Evolutionary conservation across 2,888 invertebrate species (phyloP).

Genomic region (Seira musarum): DNA sequence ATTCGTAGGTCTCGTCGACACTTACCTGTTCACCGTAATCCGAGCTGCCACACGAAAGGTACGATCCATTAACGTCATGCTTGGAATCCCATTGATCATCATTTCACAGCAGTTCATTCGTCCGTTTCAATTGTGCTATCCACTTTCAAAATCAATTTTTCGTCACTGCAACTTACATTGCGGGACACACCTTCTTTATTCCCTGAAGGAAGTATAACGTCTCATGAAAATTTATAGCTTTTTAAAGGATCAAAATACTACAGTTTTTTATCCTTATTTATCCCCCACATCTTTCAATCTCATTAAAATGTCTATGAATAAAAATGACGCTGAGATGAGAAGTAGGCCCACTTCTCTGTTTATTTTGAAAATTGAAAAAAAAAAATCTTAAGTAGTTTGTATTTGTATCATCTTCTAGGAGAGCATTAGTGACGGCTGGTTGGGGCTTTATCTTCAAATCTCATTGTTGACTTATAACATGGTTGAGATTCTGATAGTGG

Average conservation of each 20-base stretch:
- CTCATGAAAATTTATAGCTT: too few relatives aligned
- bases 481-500: constrained; percentile 44
- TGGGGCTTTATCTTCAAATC: constrained; percentile 43
- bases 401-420: constrained; percentile 36
- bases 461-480: constrained; percentile 43
- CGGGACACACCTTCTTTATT: too few relatives aligned
- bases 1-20: constrained; percentile 29
- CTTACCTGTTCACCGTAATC: constrained; percentile 33
- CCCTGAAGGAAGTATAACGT: too few relatives aligned
- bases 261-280: too few relatives aligned
- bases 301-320: constrained; percentile 43
- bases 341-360: constrained; percentile 39
- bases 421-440: constrained; percentile 31
- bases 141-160: too few relatives aligned
- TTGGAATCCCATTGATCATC: too few relatives aligned
- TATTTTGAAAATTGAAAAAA: too few relatives aligned
- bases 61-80: too few relatives aligned
- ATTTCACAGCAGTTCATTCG: too few relatives aligned
- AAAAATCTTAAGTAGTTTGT: constrained; percentile 26
- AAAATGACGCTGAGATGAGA: constrained; percentile 24
- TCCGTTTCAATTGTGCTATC: too few relatives aligned
- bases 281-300: constrained; percentile 33
- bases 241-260: too few relatives aligned
- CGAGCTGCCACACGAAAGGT: constrained; percentile 37
- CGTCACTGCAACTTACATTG: too few relatives aligned